Evolutionary conservation across 1,140 invertebrate genomes (phyloP).

Genomic region (Bombus polaris): DNA sequence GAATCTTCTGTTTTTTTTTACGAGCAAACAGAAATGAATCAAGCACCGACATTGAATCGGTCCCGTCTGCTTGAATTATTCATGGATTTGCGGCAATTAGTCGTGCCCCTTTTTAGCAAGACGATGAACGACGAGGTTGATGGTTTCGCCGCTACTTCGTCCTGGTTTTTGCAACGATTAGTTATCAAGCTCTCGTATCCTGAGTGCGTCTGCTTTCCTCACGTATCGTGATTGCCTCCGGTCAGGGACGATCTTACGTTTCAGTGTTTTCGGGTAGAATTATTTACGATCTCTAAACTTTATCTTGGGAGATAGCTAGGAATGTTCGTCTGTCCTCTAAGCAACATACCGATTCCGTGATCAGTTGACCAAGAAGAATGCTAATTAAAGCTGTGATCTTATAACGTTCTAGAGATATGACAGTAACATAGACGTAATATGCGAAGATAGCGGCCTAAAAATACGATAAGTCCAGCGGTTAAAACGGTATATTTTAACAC

Average conservation of each 20-base stretch:
- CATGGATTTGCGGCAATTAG: constrained; percentile 23
- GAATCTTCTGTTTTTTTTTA: background rate
- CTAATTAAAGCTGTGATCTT: background rate
- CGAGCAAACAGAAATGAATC: background rate
- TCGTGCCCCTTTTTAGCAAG: constrained; percentile 15
- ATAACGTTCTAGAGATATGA: background rate
- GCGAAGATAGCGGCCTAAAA: no score
- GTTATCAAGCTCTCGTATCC: background rate
- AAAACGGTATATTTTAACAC: no score
- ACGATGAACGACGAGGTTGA: constrained; percentile 5
- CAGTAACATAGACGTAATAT: no score
- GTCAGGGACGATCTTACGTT: background rate
- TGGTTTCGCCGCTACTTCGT: constrained; percentile 17
- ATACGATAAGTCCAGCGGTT: no score
- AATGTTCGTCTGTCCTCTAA: background rate
- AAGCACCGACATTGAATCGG: background rate
- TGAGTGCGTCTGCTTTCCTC: background rate
- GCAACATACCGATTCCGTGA: background rate
- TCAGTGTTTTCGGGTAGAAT: background rate
- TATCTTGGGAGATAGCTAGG: background rate
- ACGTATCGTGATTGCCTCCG: background rate
- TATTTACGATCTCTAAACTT: constrained; percentile 2
- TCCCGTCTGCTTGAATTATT: constrained; percentile 15
- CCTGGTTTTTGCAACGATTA: background rate
- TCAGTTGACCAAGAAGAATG: background rate